Evolutionary conservation across 37 sponge, comb jelly and placozoan species (phyloP).

Genomic region (Chondrilla cf. caribensis): DNA sequence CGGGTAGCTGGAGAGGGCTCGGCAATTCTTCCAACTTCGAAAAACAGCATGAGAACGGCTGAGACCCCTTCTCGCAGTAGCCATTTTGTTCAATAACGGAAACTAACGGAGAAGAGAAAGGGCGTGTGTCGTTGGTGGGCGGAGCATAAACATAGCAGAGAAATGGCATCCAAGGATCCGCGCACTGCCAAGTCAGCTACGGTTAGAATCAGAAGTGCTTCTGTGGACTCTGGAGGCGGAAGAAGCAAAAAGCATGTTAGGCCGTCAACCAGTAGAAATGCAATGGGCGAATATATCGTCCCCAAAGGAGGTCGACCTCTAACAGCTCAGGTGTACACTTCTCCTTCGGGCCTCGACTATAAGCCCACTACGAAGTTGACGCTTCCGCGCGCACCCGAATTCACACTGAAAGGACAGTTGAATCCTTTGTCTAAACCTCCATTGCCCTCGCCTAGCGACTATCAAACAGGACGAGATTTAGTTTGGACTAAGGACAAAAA

Average conservation of each 20-base stretch:
- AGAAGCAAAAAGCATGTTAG: neutral
- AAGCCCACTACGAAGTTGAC: neutral
- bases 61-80: neutral
- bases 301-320: conserved; percentile 42
- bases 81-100: neutral
- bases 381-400: neutral
- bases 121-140: neutral
- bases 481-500: conserved; percentile 39
- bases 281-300: conserved; percentile 58
- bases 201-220: conserved; percentile 10
- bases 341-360: conserved; percentile 35
- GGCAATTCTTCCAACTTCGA: neutral
- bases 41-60: neutral
- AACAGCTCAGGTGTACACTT: conserved; percentile 19
- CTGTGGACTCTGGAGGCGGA: neutral
- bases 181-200: neutral
- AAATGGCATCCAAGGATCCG: neutral
- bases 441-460: conserved; percentile 37
- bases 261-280: neutral
- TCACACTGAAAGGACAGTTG: conserved; percentile 16
- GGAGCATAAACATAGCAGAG: neutral
- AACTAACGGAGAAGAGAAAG: neutral
- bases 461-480: conserved; percentile 27
- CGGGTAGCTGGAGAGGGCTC: conserved; percentile 24
- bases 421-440: neutral